These are phyloP conservation scores for Drosophila seclusa DNA, from an alignment of 2,888 invertebrate genomes.

Conservation along the genomic window DNA sequence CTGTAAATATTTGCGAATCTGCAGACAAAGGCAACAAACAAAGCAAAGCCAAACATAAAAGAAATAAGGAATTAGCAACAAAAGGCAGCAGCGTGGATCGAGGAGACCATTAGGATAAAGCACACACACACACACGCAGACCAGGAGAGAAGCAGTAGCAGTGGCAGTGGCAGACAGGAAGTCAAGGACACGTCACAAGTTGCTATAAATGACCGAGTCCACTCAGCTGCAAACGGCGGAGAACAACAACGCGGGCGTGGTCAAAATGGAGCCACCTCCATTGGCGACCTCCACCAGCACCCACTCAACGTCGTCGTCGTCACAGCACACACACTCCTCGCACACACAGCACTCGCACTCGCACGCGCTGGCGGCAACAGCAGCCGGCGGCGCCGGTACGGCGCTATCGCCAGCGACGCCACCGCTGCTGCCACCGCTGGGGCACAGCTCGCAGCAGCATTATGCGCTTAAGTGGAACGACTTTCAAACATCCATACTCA, in stretches of 20 bases:
- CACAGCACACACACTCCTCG: conserved; percentile 12
- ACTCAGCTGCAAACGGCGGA: conserved; percentile 85
- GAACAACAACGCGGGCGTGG: conserved; percentile 85
- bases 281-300: conserved; percentile 85
- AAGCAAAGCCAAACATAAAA: conserved; percentile 43
- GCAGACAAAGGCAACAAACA: conserved; percentile 28
- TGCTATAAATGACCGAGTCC: conserved; percentile 85
- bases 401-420: conserved; percentile 71
- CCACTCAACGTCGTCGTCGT: conserved; percentile 70
- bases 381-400: conserved; percentile 59
- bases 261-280: conserved; percentile 86
- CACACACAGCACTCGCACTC: conserved; percentile 46
- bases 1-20: conserved; percentile 70
- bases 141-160: background rate
- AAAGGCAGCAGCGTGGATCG: conserved; percentile 56
- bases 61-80: conserved; percentile 63
- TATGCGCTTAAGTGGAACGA: conserved; percentile 98
- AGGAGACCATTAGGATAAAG: conserved; percentile 67
- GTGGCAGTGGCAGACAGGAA: conserved; percentile 3
- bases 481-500: conserved; percentile 95
- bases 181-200: conserved; percentile 31
- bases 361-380: conserved; percentile 62
- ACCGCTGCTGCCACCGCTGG: conserved; percentile 50
- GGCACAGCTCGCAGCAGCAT: conserved; percentile 81
- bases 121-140: conserved; percentile 8